Base-by-base conservation (phyloP, 2,113 vertebrate genomes). In the Gambusia holbrooki region DNA sequence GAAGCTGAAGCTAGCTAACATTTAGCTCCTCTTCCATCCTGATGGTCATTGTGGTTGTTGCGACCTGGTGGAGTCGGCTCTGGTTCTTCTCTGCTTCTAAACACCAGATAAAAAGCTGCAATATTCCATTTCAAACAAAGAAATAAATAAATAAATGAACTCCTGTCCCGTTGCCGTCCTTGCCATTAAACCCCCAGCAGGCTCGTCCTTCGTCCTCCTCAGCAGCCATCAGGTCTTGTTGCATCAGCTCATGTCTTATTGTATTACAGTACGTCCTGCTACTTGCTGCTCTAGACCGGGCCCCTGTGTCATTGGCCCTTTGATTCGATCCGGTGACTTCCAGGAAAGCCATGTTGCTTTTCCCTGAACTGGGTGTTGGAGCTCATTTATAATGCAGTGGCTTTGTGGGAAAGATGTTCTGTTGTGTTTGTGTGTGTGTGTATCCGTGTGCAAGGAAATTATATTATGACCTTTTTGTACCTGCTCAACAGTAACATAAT, bases 311-410 rank as follows among this genome's bases (percentile, higher is more conserved):
- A 78, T 81, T 83, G 85, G 68, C 74, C 73, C 77, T 84, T 91
- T 82, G 86, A 92, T 93, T 90, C 90, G 92, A 93, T 94, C 88
- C 84, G 74, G 80, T 71, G 83, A 83, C 82, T 94, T 94, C 93
- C 92, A 91, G 92, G 92, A 94, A 94, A 90, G 83, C 82, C 75
- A 29, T 74, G 81, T 79, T 85, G 79, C 74, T 90, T 75, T 87
- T 93, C 88, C 90, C 90, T 92, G 91, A 92, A 93, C 87, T 1
- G 88, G 87, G 88, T 91, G 90, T 92, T 91, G 88, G 91, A 89
- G 76, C 92, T 93, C 91, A 93, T 94, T 90, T 85, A 92, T 95
- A 92, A 94, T 95, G 91, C 90, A 93, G 85, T 35, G 71, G 78
- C 82, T 92, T 84, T 80, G 83, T 87, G 77, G 82, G 86, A 90